These are phyloP conservation scores for Aeoliscus strigatus DNA, from an alignment of 2,797 vertebrate genomes.

Conservation along the genomic window DNA sequence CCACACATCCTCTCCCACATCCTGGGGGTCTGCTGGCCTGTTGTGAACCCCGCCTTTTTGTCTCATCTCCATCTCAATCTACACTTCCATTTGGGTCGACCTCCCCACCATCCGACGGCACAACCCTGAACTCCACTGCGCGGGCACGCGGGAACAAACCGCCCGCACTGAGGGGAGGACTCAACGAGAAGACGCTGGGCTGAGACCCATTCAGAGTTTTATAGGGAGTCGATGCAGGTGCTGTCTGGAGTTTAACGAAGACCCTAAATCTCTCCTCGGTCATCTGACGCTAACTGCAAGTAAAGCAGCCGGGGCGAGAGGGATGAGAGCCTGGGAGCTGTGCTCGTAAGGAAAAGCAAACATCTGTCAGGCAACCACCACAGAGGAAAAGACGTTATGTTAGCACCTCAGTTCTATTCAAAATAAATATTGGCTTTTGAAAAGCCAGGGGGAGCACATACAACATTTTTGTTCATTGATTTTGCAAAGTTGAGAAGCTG, in stretches of 20 bases:
- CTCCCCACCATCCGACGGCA: conserved; percentile 42
- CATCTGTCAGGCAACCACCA: conserved; percentile 46
- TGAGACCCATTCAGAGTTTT: conserved; percentile 53
- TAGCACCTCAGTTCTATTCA: conserved; percentile 48
- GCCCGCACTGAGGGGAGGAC: conserved; percentile 51
- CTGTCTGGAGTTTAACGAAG: conserved; percentile 62
- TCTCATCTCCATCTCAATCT: conserved; percentile 68
- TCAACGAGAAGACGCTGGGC: conserved; percentile 39
- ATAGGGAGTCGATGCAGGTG: conserved; percentile 59
- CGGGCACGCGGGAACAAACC: conserved; percentile 51
- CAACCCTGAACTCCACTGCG: conserved; percentile 43
- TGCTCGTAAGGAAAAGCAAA: conserved; percentile 54
- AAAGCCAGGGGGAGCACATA: conserved; percentile 24
- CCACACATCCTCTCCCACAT: conserved; percentile 84
- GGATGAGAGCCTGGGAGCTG: conserved; percentile 46
- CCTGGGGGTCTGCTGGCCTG: conserved; percentile 70
- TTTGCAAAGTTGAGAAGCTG: conserved; percentile 28
- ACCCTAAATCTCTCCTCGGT: conserved; percentile 58
- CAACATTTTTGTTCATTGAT: conserved; percentile 21
- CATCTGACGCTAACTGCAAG: conserved; percentile 50
- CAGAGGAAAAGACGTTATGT: conserved; percentile 40
- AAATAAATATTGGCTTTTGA: conserved; percentile 63
- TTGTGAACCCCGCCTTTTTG: conserved; percentile 51
- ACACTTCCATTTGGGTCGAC: conserved; percentile 54
- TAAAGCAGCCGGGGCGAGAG: conserved; percentile 31